These are phyloP conservation scores for Sinella curviseta DNA, from an alignment of 1,140 invertebrate genomes.

Conservation along the genomic window DNA sequence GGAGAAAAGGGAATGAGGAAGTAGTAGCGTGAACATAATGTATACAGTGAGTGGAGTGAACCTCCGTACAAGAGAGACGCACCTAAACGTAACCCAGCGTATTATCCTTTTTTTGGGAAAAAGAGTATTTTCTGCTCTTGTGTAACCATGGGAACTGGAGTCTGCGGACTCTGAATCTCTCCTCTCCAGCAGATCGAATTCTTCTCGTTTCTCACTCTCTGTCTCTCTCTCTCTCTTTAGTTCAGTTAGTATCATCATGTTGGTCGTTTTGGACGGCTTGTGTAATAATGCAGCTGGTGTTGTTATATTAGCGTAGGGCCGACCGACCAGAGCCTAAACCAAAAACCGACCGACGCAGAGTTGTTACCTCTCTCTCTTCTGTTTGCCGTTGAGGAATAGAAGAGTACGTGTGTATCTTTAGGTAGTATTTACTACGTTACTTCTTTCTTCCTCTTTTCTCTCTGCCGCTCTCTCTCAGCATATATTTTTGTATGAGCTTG, in stretches of 20 bases:
- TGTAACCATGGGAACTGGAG: conserved; percentile 19
- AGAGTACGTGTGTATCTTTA: too few species aligned
- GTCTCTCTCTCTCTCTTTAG: background rate
- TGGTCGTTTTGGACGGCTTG: conserved; percentile 11
- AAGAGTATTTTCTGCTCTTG: background rate
- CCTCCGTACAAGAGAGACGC: too few species aligned
- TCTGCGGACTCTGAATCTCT: conserved; percentile 23
- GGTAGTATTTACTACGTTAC: background rate
- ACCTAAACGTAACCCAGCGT: too few species aligned
- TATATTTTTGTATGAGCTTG: too few species aligned
- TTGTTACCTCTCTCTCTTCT: background rate
- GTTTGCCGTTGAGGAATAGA: background rate
- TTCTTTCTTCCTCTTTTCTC: background rate
- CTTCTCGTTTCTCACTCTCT: background rate
- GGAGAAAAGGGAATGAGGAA: too few species aligned
- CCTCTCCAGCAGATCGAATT: conserved; percentile 10
- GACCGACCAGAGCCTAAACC: background rate
- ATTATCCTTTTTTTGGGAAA: background rate
- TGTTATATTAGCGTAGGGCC: background rate
- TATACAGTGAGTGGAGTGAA: too few species aligned
- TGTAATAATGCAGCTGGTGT: background rate
- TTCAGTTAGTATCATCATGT: conserved; percentile 1
- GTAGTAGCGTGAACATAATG: too few species aligned
- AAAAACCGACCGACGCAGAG: conserved; percentile 19
- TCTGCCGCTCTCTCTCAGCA: too few species aligned